A percentile compares a stretch with the other conserved stretches of the same genome.
These are phyloP conservation scores for Mycteria americana DNA, from an alignment of 2,797 vertebrate species.

Conservation along the genomic window DNA sequence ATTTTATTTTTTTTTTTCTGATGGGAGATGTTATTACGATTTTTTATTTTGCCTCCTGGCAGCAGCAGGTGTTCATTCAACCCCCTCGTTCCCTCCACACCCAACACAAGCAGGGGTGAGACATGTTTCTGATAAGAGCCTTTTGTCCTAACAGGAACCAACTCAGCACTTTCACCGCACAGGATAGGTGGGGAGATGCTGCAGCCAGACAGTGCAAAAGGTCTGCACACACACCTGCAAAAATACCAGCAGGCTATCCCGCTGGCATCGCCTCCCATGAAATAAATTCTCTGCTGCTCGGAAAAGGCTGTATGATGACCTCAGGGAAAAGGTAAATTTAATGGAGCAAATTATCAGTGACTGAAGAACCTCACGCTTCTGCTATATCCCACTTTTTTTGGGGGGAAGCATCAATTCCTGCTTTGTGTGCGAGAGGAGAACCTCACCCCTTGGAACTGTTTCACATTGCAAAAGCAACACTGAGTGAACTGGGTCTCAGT, in stretches of 20 bases:
- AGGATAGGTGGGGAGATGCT: background rate
- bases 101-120: rapidly evolving
- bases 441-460: background rate
- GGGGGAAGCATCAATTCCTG: background rate
- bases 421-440: background rate
- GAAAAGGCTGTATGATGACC: background rate
- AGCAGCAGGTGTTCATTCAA: background rate
- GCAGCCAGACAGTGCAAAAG: background rate
- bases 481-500: background rate
- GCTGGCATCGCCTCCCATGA: rapidly evolving
- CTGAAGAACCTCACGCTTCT: background rate
- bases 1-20: background rate
- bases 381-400: background rate
- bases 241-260: background rate
- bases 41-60: background rate
- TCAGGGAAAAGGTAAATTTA: background rate
- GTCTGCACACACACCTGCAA: background rate
- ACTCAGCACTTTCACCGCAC: background rate
- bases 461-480: rapidly evolving
- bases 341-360: background rate
- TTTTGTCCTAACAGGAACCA: background rate
- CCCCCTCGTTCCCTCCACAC: background rate
- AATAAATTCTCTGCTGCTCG: background rate
- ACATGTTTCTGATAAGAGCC: background rate
- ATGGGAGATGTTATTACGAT: background rate